Conservation (phyloP, 2,113 vertebrate species). For the Paramormyrops kingsleyae region DNA sequence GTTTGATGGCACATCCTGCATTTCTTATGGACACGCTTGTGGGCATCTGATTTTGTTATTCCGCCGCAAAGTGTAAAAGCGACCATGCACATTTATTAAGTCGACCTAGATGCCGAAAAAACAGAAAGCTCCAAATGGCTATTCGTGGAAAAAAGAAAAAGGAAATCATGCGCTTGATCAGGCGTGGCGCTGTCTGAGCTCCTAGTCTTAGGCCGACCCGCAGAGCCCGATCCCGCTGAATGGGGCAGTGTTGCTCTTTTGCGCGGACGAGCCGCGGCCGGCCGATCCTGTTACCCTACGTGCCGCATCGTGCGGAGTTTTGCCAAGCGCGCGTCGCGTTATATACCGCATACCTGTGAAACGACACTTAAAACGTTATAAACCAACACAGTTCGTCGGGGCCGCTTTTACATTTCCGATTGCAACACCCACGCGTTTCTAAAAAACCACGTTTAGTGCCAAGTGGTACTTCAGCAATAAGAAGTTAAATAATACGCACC, state of each 20-base stretch:
- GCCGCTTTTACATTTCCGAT: neutral
- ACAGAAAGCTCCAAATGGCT: neutral
- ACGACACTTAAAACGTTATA: neutral
- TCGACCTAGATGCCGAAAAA: neutral
- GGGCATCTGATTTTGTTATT: neutral
- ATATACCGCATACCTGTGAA: neutral
- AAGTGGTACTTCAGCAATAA: neutral
- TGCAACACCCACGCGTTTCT: neutral
- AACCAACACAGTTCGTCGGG: neutral
- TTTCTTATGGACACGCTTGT: neutral
- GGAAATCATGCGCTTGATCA: neutral
- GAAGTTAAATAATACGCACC: neutral
- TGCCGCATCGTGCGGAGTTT: neutral
- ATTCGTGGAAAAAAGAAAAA: neutral
- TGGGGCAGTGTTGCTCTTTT: neutral
- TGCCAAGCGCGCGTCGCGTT: neutral
- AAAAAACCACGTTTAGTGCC: neutral
- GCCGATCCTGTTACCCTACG: neutral
- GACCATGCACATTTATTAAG: neutral
- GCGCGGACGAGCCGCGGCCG: neutral
- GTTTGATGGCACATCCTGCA: neutral
- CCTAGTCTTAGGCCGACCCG: neutral
- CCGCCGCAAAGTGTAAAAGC: neutral
- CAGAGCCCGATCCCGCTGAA: neutral
- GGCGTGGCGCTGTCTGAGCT: conserved; percentile 7